A percentile compares a stretch with the other conserved stretches of the same genome.
phyloP scores from a whole-genome alignment of 2,888 invertebrate species.

The Arenicola marina region DNA sequence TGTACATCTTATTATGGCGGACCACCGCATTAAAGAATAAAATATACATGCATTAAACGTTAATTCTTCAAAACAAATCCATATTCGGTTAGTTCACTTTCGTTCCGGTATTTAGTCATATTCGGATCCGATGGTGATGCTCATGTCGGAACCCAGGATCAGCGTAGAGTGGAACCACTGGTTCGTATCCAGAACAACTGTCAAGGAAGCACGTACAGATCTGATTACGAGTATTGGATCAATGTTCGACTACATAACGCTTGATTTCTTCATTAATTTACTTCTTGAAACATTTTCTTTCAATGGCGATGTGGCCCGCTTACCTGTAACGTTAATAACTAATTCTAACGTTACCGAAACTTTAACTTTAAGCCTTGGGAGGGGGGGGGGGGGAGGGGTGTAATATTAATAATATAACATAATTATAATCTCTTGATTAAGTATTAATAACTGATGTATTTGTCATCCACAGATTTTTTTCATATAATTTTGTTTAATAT shows the following conservation, averaged over 20 bases:
- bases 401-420: background rate
- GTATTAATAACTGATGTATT: background rate
- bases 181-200: slow-evolving; percentile 93
- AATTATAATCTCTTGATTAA: background rate
- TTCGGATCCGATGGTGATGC: slow-evolving; percentile 95
- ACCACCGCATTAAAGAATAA: too few relatives aligned
- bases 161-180: slow-evolving; percentile 93
- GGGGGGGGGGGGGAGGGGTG: too few relatives aligned
- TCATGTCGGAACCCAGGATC: slow-evolving; percentile 84
- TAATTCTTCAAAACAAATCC: too few relatives aligned
- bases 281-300: too few relatives aligned
- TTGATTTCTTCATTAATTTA: background rate
- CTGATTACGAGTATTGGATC: background rate
- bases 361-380: too few relatives aligned
- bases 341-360: too few relatives aligned
- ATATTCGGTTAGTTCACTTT: too few relatives aligned
- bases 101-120: slow-evolving; percentile 73
- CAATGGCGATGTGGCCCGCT: too few relatives aligned
- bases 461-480: background rate
- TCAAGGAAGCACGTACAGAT: slow-evolving; percentile 25
- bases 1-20: too few relatives aligned
- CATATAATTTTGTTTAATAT: too few relatives aligned
- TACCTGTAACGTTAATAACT: background rate
- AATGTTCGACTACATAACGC: background rate
- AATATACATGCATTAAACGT: too few relatives aligned